Percentiles rank a stretch among this genome's conserved stretches.
Evolutionary conservation across 2,888 invertebrate genomes (phyloP).

Genomic region (Apotomis turbidana): DNA sequence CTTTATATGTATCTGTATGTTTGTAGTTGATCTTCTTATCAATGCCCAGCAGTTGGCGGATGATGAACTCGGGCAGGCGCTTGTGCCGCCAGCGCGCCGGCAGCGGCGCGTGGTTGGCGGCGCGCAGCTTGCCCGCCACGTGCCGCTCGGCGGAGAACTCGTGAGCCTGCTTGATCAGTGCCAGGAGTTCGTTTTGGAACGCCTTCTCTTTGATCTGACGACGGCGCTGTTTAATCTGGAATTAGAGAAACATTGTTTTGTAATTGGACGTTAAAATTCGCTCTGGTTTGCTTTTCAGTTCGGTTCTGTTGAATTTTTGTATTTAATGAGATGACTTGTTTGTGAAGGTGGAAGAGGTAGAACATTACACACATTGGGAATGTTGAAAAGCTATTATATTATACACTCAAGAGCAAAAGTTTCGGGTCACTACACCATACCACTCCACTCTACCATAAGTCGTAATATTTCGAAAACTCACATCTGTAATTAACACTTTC

Average conservation of each 20-base stretch:
- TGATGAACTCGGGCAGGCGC: slow-evolving; percentile 86
- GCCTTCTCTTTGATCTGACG: slow-evolving; percentile 89
- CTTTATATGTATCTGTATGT: slow-evolving; percentile 76
- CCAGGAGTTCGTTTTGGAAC: slow-evolving; percentile 88
- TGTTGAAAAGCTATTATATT: too few species aligned
- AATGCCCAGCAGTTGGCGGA: slow-evolving; percentile 86
- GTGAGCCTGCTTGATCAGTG: slow-evolving; percentile 88
- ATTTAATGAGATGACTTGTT: too few species aligned
- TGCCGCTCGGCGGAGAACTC: slow-evolving; percentile 90
- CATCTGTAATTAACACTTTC: too few species aligned
- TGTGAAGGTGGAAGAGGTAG: too few species aligned
- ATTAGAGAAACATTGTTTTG: slow-evolving; percentile 41
- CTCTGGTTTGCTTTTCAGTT: too few species aligned
- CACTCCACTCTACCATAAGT: too few species aligned
- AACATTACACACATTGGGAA: too few species aligned
- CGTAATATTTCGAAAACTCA: too few species aligned
- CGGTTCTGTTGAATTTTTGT: too few species aligned
- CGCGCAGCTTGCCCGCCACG: slow-evolving; percentile 85
- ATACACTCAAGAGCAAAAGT: too few species aligned
- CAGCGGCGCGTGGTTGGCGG: slow-evolving; percentile 85
- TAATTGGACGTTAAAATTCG: background rate
- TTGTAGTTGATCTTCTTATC: slow-evolving; percentile 81
- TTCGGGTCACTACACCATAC: too few species aligned
- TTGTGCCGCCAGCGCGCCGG: slow-evolving; percentile 85
- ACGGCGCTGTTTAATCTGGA: slow-evolving; percentile 86